phyloP scores from a whole-genome alignment of 1,140 invertebrate genomes.

The Brachionus rotundiformis region DNA sequence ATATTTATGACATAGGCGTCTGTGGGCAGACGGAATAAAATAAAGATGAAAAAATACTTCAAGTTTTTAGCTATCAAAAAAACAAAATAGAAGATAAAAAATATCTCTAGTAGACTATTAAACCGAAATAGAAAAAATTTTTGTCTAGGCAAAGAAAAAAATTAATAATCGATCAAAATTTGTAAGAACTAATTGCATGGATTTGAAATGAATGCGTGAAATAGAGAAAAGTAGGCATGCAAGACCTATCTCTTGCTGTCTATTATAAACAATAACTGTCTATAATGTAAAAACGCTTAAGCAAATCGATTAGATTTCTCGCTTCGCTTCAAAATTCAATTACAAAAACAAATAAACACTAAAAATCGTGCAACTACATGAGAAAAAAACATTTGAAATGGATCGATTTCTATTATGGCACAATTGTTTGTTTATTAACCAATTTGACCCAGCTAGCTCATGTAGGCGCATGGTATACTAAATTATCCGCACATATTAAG shows the following conservation, averaged over 20 bases:
- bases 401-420: background rate
- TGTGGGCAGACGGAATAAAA: slow-evolving; percentile 9
- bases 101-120: background rate
- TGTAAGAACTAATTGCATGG: slow-evolving; percentile 3
- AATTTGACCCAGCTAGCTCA: background rate
- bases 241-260: slow-evolving; percentile 28
- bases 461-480: background rate
- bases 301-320: background rate
- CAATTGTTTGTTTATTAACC: slow-evolving; percentile 40
- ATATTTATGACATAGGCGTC: background rate
- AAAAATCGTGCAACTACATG: slow-evolving; percentile 34
- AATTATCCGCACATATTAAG: background rate
- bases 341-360: slow-evolving; percentile 24
- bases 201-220: slow-evolving; percentile 45
- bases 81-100: slow-evolving; percentile 16
- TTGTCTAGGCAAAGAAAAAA: background rate
- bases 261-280: slow-evolving; percentile 49
- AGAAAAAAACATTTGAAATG: slow-evolving; percentile 4
- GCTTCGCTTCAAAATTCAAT: slow-evolving; percentile 34
- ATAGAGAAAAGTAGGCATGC: slow-evolving; percentile 14
- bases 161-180: slow-evolving; percentile 18
- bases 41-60: background rate
- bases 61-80: background rate
- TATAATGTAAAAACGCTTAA: slow-evolving; percentile 36
- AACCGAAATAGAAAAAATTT: slow-evolving; percentile 19